phyloP scores from a whole-genome alignment of 1,140 invertebrate species.

The Akabosia matsudoensis region DNA sequence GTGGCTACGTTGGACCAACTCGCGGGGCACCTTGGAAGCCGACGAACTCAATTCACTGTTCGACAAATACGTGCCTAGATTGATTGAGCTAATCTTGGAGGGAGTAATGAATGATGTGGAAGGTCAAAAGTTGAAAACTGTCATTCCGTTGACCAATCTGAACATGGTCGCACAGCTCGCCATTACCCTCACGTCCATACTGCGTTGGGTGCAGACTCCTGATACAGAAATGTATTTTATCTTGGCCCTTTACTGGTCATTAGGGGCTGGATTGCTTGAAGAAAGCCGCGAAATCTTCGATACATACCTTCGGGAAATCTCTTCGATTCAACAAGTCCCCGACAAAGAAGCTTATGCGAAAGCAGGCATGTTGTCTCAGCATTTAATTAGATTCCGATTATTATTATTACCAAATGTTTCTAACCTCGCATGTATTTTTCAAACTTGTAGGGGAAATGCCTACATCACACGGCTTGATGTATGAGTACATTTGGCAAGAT shows the following conservation, averaged over 20 bases:
- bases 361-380: slow-evolving; percentile 68
- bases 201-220: slow-evolving; percentile 50
- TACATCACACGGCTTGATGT: slow-evolving; percentile 63
- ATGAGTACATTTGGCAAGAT: slow-evolving; percentile 75
- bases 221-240: slow-evolving; percentile 69
- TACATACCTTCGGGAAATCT: slow-evolving; percentile 70
- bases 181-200: slow-evolving; percentile 69
- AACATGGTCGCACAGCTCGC: slow-evolving; percentile 85
- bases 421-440: no score
- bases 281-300: slow-evolving; percentile 71
- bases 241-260: slow-evolving; percentile 73
- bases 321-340: slow-evolving; percentile 63
- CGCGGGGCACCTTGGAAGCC: slow-evolving; percentile 54
- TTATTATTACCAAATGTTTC: no score
- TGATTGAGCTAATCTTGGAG: slow-evolving; percentile 71
- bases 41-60: slow-evolving; percentile 61
- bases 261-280: slow-evolving; percentile 72
- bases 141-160: slow-evolving; percentile 75
- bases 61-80: slow-evolving; percentile 67
- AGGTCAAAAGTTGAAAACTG: slow-evolving; percentile 69
- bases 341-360: slow-evolving; percentile 64
- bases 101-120: slow-evolving; percentile 67
- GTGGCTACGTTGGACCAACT: slow-evolving; percentile 69
- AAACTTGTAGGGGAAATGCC: slow-evolving; percentile 68
- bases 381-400: no score